Base-by-base conservation (phyloP, 1,140 invertebrate species). In the Drosophila simulans region DNA sequence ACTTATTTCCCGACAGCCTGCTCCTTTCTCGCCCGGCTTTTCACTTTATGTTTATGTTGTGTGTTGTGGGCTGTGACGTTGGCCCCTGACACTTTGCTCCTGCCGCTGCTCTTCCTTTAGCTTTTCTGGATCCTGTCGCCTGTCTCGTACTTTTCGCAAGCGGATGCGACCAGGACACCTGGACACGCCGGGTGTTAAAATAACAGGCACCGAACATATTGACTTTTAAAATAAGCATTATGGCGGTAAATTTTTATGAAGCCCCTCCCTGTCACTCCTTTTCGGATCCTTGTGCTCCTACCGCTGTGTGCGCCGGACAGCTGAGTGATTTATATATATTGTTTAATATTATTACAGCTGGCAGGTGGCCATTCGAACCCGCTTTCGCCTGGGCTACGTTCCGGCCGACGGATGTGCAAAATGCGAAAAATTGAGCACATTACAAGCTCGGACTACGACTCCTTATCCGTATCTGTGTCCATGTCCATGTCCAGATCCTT, bases 181-280 rank as follows among this genome's bases (percentile, higher is more conserved):
- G 82, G 71, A 86, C 82, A 88, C 75, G 82, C 81, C 78, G 82
- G 83, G 82, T 86, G 82, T 88, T 88, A 86, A 88, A 86, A 88
- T 86, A 86, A 86, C 83, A 83, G 82, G 83, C 82, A 88, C 60
- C 66, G 75, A 86, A 88, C 82, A 86, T 86, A 86, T 86, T 86
- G 82, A 86, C 82, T 86, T 86, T 86, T 86, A 86, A 86, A 86
- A 88, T 86, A 88, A 86, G 82, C 83, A 86, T 88, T 83, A 86
- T 86, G 82, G 75, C 83, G 64, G 82, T 88, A 88, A 62, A 86
- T 86, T 86, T 86, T 86, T 86, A 88, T 86, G 82, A 86, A 80
- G 86, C 66, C 83, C 75, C 66, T 75, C 75, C 64, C 43, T 40
- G 40, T 27, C 27, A 22, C 20, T 25, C 27, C 43, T 27, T 3